Evolutionary conservation across 2,113 vertebrate genomes (phyloP), one percentile per base, ranked within the genome.

Genomic region (Cervus canadensis): DNA sequence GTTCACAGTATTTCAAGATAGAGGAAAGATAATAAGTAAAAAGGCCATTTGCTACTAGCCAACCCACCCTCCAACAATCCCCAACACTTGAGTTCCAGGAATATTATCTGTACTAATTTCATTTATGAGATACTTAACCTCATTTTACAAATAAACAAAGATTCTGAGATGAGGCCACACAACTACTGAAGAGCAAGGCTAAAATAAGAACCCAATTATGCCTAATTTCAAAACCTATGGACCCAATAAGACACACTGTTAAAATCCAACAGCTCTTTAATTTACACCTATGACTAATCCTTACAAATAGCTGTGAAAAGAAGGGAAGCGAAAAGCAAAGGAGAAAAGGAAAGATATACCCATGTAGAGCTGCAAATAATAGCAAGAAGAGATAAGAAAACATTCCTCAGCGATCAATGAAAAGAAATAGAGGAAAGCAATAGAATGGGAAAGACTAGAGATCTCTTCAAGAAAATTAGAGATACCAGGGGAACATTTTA

Each of bases 111-210:
- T 17, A 84, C n/a, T 59, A n/a, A 78, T 15, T 36, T 93, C 40
- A 64, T 54, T 89, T 95, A 48, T 13, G 26, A 92, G 56, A 86
- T 40, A 54, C 16, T 16, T 52, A 87, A 98, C 25, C 26, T 92
- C 62, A 89, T 71, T 96, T 83, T 89, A 96, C 33, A 94, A 76
- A 76, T 74, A 89, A 92, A 92, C 23, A 57, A 54, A 54, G 45
- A 88, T 87, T 52, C 3, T 19, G 15, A 78, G 48, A 94, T 82
- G 64, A 76, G n/a, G 43, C 59, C n/a, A 97, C 25, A 91, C 28
- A 78, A 59, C 28, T 83, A 87, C 19, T 79, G 89, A 64, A 33
- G 25, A 78, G 9, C 5, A 89, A 30, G 94, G 19, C 36, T 89
- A 83, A 92, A 2, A 93, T 84, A 57, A 56, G 43, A 87, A 89